Base-by-base conservation (phyloP, 2,888 invertebrate species). In the Timema cristinae region DNA sequence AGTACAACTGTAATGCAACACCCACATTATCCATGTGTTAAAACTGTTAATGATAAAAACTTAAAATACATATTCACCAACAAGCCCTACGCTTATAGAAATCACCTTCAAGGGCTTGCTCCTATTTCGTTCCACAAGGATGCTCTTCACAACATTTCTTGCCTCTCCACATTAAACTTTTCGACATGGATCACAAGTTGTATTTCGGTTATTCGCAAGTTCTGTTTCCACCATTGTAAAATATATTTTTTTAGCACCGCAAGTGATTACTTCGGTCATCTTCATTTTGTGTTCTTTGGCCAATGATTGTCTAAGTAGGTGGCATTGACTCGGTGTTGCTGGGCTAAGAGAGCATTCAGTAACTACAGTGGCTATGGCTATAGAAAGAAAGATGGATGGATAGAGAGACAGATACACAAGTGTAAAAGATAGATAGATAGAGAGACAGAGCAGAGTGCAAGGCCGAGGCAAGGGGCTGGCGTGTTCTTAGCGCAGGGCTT, bases 401-500 rank as follows among this genome's bases (percentile, higher is more conserved):
- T 83, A 84, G 81, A 83, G 83, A 84, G 83, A 84, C 82, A 84
- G 80, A 32, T 32, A 32, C 32, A 32, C 32, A 32, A 32, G 32
- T 32, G 32, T 32, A 32, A 32, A 32, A 79, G 76, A 78, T 78
- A 81, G 79, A 82, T 82, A 82, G 82, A 87, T 86, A 87, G 85
- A 81, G 75, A 70, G 73, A 75, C 72, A 71, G 75, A 71, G 75
- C 70, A 63, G 63, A 32, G 75, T 66, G 61, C 71, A 56, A 68
- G 69, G 73, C 73, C 71, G 73, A 72, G 68, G 72, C 67, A 50
- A 48, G 63, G 63, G 48, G 47, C 32, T 63, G 59, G 49, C 71
- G 67, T 66, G 68, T 69, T 71, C 71, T 70, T 69, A 73, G 74
- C 75, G 75, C 74, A 75, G 75, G 75, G 75, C 75, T 75, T 75